Percentiles rank a stretch among this genome's conserved stretches.
Evolutionary conservation across 2,797 vertebrate genomes (phyloP).

Genomic region (Tokudaia muenninki): DNA sequence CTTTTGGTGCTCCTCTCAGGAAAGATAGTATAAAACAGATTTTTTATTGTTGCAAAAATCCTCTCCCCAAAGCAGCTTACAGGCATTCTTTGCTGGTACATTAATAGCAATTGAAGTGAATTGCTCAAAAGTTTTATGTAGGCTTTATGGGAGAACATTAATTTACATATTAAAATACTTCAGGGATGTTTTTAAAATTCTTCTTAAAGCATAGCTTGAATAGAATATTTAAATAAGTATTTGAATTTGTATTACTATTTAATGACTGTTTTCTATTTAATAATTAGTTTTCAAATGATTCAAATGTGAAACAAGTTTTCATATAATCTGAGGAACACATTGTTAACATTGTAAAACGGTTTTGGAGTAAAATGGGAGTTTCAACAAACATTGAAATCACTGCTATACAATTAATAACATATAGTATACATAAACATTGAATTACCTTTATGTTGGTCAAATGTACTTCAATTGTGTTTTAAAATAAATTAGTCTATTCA

Average conservation of each 20-base stretch:
- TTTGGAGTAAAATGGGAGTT: background rate
- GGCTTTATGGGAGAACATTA: background rate
- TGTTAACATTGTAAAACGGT: background rate
- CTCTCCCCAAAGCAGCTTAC: background rate
- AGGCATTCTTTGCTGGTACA: background rate
- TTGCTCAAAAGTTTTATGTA: constrained; percentile 6
- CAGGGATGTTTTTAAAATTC: background rate
- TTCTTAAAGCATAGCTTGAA: constrained; percentile 24
- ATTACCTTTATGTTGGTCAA: background rate
- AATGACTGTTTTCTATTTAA: background rate
- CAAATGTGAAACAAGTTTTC: background rate
- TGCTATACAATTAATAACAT: background rate
- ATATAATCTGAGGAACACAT: background rate
- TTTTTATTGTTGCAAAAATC: background rate
- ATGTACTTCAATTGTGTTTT: background rate
- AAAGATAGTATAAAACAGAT: background rate
- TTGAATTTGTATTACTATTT: background rate
- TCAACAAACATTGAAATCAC: background rate
- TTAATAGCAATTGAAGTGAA: constrained; percentile 5
- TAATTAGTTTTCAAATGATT: background rate
- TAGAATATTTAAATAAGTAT: constrained; percentile 17
- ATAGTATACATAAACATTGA: background rate
- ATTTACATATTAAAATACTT: constrained; percentile 39
- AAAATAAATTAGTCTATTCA: background rate
- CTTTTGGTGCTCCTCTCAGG: background rate